Evolutionary conservation across 2,113 vertebrate species (phyloP).

Genomic region (Morphnarchus princeps): DNA sequence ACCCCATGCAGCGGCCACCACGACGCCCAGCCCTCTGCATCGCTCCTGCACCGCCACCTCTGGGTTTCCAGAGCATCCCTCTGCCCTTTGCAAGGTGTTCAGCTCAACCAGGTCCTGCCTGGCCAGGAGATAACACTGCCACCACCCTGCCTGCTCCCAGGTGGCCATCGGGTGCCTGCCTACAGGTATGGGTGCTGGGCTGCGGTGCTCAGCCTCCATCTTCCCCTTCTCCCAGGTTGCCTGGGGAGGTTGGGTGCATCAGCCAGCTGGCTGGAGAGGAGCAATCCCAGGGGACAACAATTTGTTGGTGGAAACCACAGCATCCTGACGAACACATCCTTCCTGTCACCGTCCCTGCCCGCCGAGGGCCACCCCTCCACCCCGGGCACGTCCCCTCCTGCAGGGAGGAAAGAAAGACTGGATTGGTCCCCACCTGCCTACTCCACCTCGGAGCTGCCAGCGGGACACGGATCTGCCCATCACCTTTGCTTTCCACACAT

Average conservation of each 20-base stretch:
- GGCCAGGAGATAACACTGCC: neutral
- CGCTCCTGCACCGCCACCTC: accelerated
- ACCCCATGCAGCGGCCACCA: accelerated
- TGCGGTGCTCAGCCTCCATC: accelerated
- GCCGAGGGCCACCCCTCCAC: neutral
- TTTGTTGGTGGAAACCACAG: neutral
- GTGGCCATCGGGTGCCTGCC: accelerated
- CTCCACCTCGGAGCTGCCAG: neutral
- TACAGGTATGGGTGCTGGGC: neutral
- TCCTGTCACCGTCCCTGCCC: accelerated
- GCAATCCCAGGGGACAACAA: neutral
- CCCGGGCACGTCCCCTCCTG: accelerated
- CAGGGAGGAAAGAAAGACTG: neutral
- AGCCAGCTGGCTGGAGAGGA: neutral
- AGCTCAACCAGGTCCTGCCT: neutral
- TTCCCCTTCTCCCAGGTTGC: neutral
- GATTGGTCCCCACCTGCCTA: neutral
- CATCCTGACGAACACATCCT: neutral
- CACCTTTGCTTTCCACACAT: neutral
- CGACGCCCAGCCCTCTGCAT: neutral
- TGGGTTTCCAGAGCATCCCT: neutral
- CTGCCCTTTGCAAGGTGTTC: neutral
- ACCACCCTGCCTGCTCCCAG: neutral
- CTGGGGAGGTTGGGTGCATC: accelerated
- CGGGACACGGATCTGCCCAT: accelerated